Base-by-base conservation (phyloP, 2,888 invertebrate genomes). In the Scaptomyza caliginosa region DNA sequence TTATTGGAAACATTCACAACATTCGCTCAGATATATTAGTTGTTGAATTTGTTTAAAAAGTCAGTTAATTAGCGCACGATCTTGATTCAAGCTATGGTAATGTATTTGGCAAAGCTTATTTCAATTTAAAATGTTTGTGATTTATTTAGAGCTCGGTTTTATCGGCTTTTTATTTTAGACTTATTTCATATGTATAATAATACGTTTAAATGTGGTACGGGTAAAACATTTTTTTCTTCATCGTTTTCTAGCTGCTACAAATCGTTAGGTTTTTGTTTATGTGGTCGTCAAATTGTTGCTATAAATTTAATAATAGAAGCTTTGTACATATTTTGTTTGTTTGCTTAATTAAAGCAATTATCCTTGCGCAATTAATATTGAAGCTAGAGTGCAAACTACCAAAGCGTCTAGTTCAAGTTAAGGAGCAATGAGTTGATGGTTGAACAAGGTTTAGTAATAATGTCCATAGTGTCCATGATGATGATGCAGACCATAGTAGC, bases 401-500 rank as follows among this genome's bases (percentile, higher is more conserved):
- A 23, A 13, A 54, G 49, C 43, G 49, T 81, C 46, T 74, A 70
- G 19, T 52, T 81, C 78, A 81, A 67, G 82, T 51, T 58, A 51
- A 26, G 46, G 32, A 59, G 43, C 34, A 2, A 40, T 38, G 24
- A 38, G 42, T 45, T 36, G 48, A 40, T 38, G 3, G 16, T 17
- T 24, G 24, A 36, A 11, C 11, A 17, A 6, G 13, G 26, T 43
- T 67, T 83, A 90, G 63, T 64, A 90, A 45, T 89, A 90, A 57
- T 90, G 90, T 23, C 90, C 90, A 46, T 88, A 85, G 19, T 85
- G 88, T 8, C 89, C 88, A 30, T 74, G 84, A 57, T 77, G 88
- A 57, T 76, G 83, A 68, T 67, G 76, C 49, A 65, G 62, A 26
- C 90, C 90, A 24, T 86, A 88, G 66, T 86, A 80, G 64, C 90